These are phyloP conservation scores for Gouania willdenowi DNA, from an alignment of 2,797 vertebrate species.

Conservation along the genomic window DNA sequence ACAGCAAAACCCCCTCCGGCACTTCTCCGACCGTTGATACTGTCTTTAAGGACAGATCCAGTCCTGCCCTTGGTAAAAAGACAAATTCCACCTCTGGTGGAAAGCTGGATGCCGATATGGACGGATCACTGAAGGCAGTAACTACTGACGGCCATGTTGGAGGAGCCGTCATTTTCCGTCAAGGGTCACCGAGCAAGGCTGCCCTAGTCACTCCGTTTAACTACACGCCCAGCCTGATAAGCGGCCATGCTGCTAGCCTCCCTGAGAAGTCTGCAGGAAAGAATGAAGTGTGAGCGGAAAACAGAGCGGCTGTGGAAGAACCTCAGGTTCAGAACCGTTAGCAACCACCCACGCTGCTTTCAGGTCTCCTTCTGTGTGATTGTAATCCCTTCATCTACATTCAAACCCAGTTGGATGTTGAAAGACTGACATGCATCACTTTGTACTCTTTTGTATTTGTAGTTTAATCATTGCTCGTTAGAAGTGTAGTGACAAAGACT, in stretches of 20 bases:
- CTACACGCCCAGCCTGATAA: slow-evolving; percentile 90
- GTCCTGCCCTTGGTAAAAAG: slow-evolving; percentile 57
- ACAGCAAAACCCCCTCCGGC: slow-evolving; percentile 86
- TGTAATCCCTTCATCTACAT: slow-evolving; percentile 52
- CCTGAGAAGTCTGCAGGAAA: no score
- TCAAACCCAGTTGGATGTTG: no score
- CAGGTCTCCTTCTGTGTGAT: slow-evolving; percentile 32
- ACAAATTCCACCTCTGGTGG: slow-evolving; percentile 55
- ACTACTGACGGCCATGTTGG: slow-evolving; percentile 68
- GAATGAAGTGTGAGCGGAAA: no score
- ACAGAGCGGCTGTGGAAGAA: no score
- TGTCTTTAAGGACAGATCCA: slow-evolving; percentile 60
- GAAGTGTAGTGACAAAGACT: slow-evolving; percentile 51
- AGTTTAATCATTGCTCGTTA: slow-evolving; percentile 63
- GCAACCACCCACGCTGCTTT: slow-evolving; percentile 32
- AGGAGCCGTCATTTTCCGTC: slow-evolving; percentile 79
- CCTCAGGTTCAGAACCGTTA: slow-evolving; percentile 59
- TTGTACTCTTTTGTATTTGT: slow-evolving; percentile 79
- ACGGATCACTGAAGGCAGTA: slow-evolving; percentile 57
- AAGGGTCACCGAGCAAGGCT: slow-evolving; percentile 89
- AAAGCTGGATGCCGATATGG: slow-evolving; percentile 65
- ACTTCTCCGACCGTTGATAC: slow-evolving; percentile 83
- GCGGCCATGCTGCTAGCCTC: no score
- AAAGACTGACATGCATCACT: no score
- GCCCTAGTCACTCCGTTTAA: slow-evolving; percentile 93